These are phyloP conservation scores for Lepisosteus osseus DNA, from an alignment of 2,113 vertebrate genomes.

Conservation along the genomic window DNA sequence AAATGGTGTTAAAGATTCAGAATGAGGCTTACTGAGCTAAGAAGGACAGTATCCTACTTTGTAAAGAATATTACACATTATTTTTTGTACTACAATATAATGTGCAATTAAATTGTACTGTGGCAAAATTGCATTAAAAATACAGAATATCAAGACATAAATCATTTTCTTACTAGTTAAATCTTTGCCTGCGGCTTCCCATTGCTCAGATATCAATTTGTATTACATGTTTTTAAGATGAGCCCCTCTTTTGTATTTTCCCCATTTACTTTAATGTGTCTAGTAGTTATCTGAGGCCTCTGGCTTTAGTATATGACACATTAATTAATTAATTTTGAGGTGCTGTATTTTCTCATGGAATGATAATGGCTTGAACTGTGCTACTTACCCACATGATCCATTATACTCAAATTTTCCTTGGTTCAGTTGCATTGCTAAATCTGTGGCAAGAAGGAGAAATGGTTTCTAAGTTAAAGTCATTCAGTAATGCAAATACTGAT, in stretches of 20 bases:
- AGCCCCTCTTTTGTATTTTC: constrained; percentile 35
- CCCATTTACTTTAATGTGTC: constrained; percentile 47
- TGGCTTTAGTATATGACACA: constrained; percentile 64
- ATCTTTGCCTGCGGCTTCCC: not conserved
- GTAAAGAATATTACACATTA: too few species aligned
- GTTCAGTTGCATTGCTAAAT: constrained; percentile 98
- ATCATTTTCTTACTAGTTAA: constrained; percentile 4
- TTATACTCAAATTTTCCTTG: constrained; percentile 99
- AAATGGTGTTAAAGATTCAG: too few species aligned
- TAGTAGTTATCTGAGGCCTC: constrained; percentile 41
- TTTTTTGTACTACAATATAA: too few species aligned
- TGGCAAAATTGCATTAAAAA: not conserved
- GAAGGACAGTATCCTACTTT: too few species aligned
- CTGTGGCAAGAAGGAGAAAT: constrained; percentile 61
- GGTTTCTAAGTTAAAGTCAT: not conserved
- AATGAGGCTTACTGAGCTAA: too few species aligned
- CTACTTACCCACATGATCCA: constrained; percentile 92
- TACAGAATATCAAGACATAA: not conserved
- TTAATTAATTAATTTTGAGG: constrained; percentile 40
- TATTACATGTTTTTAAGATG: constrained; percentile 2
- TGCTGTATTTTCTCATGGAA: constrained; percentile 18
- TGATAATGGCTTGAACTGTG: constrained; percentile 42
- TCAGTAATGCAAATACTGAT: too few species aligned
- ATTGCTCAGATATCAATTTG: constrained; percentile 6
- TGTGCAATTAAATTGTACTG: too few species aligned